A percentile compares a stretch with the other conserved stretches of the same genome.
Evolutionary conservation across 2,113 vertebrate genomes (phyloP).

Genomic region (Gymnogyps californianus): DNA sequence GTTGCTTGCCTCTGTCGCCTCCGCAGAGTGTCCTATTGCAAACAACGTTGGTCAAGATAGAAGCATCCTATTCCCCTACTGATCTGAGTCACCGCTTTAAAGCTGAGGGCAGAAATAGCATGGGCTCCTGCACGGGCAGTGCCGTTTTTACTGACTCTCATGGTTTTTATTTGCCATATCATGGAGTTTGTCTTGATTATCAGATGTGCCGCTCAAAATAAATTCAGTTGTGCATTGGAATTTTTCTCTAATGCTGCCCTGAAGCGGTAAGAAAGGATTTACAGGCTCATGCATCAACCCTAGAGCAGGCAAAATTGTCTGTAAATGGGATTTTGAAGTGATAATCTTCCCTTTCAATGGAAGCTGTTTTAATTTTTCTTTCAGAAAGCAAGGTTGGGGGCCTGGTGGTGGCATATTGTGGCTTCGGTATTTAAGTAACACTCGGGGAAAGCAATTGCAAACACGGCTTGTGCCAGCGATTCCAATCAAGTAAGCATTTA

Average conservation of each 20-base stretch:
- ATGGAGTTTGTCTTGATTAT: background rate
- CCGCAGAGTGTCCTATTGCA: background rate
- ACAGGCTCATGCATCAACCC: background rate
- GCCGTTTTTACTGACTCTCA: fast-evolving
- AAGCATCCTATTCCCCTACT: background rate
- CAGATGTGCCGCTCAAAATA: background rate
- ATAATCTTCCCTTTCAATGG: background rate
- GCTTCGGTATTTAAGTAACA: background rate
- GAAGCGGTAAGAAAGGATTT: background rate
- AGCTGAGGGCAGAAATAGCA: background rate
- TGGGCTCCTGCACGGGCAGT: fast-evolving
- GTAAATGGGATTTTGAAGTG: background rate
- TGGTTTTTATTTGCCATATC: background rate
- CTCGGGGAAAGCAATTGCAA: background rate
- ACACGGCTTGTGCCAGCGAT: background rate
- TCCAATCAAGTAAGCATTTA: background rate
- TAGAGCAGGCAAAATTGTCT: background rate
- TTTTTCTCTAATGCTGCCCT: background rate
- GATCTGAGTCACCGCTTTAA: background rate
- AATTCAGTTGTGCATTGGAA: background rate
- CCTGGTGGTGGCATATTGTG: background rate
- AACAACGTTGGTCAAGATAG: fast-evolving
- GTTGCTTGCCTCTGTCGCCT: background rate
- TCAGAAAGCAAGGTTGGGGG: background rate
- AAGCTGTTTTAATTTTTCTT: background rate